A percentile compares a stretch with the other conserved stretches of the same genome.
phyloP scores from a whole-genome alignment of 2,797 vertebrate genomes.

The Pipistrellus kuhlii region DNA sequence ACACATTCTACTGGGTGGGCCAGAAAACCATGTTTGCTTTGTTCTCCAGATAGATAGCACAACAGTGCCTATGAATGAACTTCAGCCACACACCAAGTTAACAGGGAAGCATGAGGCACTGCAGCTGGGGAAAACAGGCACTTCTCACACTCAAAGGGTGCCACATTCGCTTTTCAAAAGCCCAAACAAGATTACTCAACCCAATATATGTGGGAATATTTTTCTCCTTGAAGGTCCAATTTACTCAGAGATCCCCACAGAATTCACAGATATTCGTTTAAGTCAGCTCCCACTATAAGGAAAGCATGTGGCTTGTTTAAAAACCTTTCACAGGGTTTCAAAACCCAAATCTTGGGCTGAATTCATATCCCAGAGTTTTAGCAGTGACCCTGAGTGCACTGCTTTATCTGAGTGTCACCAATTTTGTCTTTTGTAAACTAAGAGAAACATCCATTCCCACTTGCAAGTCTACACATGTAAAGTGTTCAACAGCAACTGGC shows the following conservation, averaged over 20 bases:
- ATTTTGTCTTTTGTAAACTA: conserved; percentile 62
- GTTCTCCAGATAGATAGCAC: conserved; percentile 49
- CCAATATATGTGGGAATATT: conserved; percentile 48
- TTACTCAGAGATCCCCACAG: conserved; percentile 56
- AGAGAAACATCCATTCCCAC: conserved; percentile 26
- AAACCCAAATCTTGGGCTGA: conserved; percentile 36
- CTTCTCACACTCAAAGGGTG: conserved; percentile 51
- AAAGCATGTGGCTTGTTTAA: conserved; percentile 2
- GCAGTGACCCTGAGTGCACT: conserved; percentile 8
- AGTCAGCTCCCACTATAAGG: background rate
- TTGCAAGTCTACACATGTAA: background rate
- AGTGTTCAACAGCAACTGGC: background rate
- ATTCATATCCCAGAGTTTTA: conserved; percentile 57
- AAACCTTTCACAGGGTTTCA: conserved; percentile 59
- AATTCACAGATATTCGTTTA: conserved; percentile 48
- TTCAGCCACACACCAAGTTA: conserved; percentile 61
- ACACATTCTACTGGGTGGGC: conserved; percentile 65
- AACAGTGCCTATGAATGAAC: conserved; percentile 53
- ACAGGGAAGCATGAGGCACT: conserved; percentile 8
- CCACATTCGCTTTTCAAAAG: conserved; percentile 57
- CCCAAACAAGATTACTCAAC: conserved; percentile 55
- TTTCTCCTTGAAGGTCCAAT: conserved; percentile 68
- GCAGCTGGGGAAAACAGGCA: conserved; percentile 65
- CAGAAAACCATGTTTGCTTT: conserved; percentile 65
- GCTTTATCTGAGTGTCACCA: conserved; percentile 24